Evolutionary conservation across 2,888 invertebrate genomes (phyloP), one percentile per base, ranked within the genome.

Genomic region (Molorchus minor): DNA sequence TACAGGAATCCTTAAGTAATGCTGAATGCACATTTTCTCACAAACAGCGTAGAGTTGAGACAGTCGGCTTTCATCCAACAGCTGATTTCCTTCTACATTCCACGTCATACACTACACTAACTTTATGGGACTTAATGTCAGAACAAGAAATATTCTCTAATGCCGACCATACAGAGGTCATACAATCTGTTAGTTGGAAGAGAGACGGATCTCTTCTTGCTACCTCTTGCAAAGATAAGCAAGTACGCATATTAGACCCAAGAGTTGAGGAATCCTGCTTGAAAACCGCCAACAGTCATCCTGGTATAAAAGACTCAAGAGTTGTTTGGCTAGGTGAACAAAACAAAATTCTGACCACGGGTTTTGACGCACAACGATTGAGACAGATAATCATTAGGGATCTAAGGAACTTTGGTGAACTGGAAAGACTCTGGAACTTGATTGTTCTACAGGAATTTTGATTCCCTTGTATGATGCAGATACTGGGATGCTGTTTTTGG

Each of bases 401-500:
- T 81, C 82, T 92, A 47, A 86, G 96, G 61, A 94, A 93, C 75
- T 86, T 96, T 55, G 84, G 84, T 3, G 86, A 87, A 69, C 86
- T n/a, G n/a, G n/a, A n/a, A n/a, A 91, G 79, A 89, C 91, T 0
- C 74, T 93, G 33, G 91, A 91, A 71, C 81, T 94, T 64, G 94
- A 94, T 79, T 93, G 92, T 73, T 93, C 93, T 47, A 94, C 94
- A 16, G 94, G 95, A 20, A 91, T 96, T 60, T 83, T 97, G 63
- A 94, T 97, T 86, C 97, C 97, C 0, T 84, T 97, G 3, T 96
- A 88, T 79, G 98, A 98, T 82, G 83, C 91, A 10, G 97, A 98
- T 75, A 97, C 98, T 35, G 92, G 92, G 71, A 96, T 98, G 95
- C 84, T 97, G 60, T 96, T 97, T 84, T 83, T 98, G 57, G 93